These are phyloP conservation scores for Delichon dasypus DNA, from an alignment of 2,797 vertebrate species.

Conservation along the genomic window DNA sequence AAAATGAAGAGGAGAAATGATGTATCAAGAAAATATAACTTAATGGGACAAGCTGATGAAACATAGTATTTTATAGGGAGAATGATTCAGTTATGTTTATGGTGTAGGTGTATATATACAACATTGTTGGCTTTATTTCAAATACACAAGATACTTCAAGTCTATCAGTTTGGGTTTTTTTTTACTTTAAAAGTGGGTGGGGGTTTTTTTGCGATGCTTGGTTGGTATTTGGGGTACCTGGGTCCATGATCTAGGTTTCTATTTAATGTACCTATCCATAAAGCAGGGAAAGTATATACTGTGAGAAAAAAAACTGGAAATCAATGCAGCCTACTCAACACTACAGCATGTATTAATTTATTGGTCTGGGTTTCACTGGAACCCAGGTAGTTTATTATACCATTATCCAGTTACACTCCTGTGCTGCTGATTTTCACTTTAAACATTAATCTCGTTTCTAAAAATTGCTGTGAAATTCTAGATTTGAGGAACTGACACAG, in stretches of 20 bases:
- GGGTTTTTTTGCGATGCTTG: background rate
- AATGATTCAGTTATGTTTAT: background rate
- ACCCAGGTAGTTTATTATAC: background rate
- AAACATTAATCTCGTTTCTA: background rate
- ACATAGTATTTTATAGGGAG: background rate
- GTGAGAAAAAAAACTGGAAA: background rate
- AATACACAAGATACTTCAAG: background rate
- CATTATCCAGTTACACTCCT: background rate
- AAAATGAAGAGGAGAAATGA: background rate
- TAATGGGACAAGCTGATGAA: background rate
- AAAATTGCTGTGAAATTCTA: background rate
- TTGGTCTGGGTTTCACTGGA: background rate
- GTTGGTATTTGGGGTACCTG: background rate
- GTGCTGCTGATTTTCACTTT: background rate
- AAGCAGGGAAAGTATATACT: background rate
- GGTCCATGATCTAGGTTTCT: background rate
- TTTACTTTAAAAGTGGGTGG: background rate
- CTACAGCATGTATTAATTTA: background rate
- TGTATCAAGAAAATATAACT: background rate
- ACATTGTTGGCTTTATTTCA: background rate
- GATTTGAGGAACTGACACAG: background rate
- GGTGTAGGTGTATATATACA: background rate
- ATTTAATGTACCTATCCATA: background rate
- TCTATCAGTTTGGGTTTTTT: background rate
- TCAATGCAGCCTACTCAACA: background rate